phyloP scores from a whole-genome alignment of 2,113 vertebrate species.

The Heloderma charlesbogerti region DNA sequence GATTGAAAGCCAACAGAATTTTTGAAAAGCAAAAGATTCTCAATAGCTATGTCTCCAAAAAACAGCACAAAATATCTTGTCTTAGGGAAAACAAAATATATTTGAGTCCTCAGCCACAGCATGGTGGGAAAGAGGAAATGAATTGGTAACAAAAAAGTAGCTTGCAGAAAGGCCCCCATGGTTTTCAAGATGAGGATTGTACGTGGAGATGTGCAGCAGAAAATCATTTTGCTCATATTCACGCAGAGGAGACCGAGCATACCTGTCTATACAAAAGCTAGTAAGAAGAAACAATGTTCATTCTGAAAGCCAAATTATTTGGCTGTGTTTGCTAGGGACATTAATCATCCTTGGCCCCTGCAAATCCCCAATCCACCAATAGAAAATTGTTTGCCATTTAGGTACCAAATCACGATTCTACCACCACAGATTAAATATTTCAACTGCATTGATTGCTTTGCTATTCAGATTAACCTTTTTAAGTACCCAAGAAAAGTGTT shows the following conservation, averaged over 20 bases:
- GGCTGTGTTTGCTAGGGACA: neutral
- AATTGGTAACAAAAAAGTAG: neutral
- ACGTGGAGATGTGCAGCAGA: neutral
- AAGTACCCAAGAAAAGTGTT: neutral
- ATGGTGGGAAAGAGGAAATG: conserved; percentile 11
- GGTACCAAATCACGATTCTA: neutral
- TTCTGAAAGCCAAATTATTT: neutral
- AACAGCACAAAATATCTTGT: neutral
- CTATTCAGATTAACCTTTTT: neutral
- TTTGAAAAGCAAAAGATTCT: neutral
- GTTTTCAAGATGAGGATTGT: neutral
- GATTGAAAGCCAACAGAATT: neutral
- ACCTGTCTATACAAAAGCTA: accelerated
- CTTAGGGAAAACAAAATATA: neutral
- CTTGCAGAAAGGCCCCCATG: neutral
- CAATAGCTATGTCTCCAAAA: neutral
- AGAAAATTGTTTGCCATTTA: neutral
- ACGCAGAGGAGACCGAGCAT: neutral
- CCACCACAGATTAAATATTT: neutral
- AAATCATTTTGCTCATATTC: neutral
- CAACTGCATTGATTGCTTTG: neutral
- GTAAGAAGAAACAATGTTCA: neutral
- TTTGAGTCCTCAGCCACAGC: neutral
- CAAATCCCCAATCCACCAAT: neutral
- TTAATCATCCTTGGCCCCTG: neutral